phyloP scores from a whole-genome alignment of 2,888 invertebrate species.

The Nudaria mundana region DNA sequence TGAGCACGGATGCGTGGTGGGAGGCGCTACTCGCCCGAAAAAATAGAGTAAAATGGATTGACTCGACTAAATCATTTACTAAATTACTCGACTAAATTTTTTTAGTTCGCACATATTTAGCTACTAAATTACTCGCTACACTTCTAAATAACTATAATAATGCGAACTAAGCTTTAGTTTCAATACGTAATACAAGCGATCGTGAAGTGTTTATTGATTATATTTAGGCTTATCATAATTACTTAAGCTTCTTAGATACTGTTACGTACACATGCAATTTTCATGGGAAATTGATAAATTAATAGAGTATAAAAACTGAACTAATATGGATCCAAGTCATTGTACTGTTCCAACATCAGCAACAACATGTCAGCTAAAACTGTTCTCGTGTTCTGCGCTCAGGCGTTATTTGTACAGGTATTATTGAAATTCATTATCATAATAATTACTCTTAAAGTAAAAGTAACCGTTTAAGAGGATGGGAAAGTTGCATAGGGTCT shows the following conservation, averaged over 20 bases:
- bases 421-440: not conserved
- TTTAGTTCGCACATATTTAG: not conserved
- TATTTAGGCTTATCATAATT: not conserved
- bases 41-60: too few species aligned
- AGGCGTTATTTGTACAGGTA: conserved; percentile 25
- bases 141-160: not conserved
- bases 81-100: not conserved
- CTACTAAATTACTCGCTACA: accelerated
- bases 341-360: conserved; percentile 1
- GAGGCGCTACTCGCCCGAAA: too few species aligned
- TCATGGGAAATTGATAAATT: not conserved
- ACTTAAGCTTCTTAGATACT: not conserved
- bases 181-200: too few species aligned
- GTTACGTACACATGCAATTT: conserved; percentile 32
- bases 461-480: too few species aligned
- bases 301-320: not conserved
- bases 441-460: not conserved
- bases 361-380: conserved; percentile 18
- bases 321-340: not conserved
- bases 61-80: too few species aligned
- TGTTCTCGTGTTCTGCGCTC: conserved; percentile 22
- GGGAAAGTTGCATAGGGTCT: not conserved
- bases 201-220: conserved; percentile 2
- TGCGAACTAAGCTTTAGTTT: too few species aligned
- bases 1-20: too few species aligned